A percentile compares a stretch with the other conserved stretches of the same genome.
These are phyloP conservation scores for Ecliptopera silaceata DNA, from an alignment of 2,888 invertebrate species.

Conservation along the genomic window DNA sequence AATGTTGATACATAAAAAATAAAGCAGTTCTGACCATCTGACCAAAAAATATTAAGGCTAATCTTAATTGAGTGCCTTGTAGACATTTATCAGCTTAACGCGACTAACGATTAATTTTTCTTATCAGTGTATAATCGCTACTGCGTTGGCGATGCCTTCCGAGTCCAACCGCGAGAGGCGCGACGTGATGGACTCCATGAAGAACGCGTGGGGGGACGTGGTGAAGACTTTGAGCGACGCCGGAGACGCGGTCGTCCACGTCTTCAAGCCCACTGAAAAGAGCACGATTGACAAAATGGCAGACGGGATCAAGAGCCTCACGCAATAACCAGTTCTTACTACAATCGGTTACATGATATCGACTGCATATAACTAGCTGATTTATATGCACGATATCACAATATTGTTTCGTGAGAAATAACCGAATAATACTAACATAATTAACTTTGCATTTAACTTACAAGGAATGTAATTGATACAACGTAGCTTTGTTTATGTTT, in stretches of 20 bases:
- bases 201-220: conserved; percentile 65
- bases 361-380: conserved; percentile 3
- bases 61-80: too few relatives aligned
- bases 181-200: conserved; percentile 71
- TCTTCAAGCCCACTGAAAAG: conserved; percentile 72
- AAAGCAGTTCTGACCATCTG: too few relatives aligned
- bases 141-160: conserved; percentile 52
- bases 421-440: neutral
- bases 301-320: conserved; percentile 58
- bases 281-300: conserved; percentile 62
- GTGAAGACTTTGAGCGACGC: conserved; percentile 65
- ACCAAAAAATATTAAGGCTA: too few relatives aligned
- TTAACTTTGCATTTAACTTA: neutral
- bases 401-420: neutral
- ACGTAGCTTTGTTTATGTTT: conserved; percentile 11
- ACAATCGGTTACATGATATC: conserved; percentile 33
- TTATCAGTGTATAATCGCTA: conserved; percentile 46
- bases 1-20: too few relatives aligned
- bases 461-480: conserved; percentile 5
- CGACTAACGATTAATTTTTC: conserved; percentile 9
- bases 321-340: conserved; percentile 45
- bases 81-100: conserved; percentile 2
- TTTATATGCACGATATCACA: conserved; percentile 12
- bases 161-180: conserved; percentile 52
- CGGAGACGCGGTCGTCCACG: conserved; percentile 68